Evolutionary conservation across 2,888 invertebrate genomes (phyloP).

Genomic region (Ophion obscuratus): DNA sequence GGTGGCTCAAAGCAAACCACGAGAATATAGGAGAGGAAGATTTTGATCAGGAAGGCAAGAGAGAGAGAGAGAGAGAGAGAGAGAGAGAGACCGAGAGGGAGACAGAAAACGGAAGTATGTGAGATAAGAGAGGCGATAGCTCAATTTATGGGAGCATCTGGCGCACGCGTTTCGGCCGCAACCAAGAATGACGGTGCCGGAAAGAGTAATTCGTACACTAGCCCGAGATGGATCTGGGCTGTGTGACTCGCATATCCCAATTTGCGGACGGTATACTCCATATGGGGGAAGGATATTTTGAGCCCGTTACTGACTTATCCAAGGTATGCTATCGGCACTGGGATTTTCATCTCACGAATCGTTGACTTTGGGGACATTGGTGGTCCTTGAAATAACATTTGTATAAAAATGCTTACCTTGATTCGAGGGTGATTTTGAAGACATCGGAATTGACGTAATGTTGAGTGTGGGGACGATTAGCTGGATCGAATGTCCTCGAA

Average conservation of each 20-base stretch:
- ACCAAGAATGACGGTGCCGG: slow-evolving; percentile 52
- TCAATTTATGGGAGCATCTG: slow-evolving; percentile 56
- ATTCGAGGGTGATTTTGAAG: too few species aligned
- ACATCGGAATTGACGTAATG: too few species aligned
- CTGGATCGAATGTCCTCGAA: too few species aligned
- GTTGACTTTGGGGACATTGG: too few species aligned
- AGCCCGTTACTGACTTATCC: too few species aligned
- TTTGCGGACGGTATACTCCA: neutral
- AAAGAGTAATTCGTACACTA: slow-evolving; percentile 45
- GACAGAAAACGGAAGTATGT: neutral
- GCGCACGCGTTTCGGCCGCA: slow-evolving; percentile 28
- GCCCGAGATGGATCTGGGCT: slow-evolving; percentile 47
- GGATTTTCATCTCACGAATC: too few species aligned
- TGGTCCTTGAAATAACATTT: too few species aligned
- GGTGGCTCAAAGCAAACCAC: neutral
- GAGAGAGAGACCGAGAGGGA: neutral
- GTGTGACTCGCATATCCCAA: slow-evolving; percentile 51
- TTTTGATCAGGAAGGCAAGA: neutral
- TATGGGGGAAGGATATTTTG: too few species aligned
- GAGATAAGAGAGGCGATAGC: slow-evolving; percentile 37
- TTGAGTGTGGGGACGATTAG: too few species aligned
- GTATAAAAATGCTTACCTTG: too few species aligned
- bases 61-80: neutral
- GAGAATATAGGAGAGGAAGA: neutral
- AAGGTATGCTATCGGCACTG: too few species aligned